Percentiles rank a stretch among this genome's conserved stretches.
Evolutionary conservation across 2,113 vertebrate species (phyloP).

Genomic region (Nothocercus julius): DNA sequence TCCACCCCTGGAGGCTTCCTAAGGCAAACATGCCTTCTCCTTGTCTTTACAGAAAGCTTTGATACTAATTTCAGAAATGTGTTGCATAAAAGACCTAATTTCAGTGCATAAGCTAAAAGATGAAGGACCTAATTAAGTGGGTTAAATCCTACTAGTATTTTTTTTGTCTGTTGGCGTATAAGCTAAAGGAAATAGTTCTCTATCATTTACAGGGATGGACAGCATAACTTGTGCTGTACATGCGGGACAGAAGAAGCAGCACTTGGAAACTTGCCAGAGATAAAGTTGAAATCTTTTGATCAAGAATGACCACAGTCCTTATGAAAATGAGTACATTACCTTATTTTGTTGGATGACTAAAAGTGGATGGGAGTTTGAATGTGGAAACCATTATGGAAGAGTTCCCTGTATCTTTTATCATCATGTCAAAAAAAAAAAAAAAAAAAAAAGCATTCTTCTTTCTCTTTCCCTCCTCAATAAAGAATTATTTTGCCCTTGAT

Average conservation of each 20-base stretch:
- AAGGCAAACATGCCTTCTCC: rapidly evolving
- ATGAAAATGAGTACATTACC: neutral
- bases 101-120: neutral
- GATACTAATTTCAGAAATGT: neutral
- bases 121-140: neutral
- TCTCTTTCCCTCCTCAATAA: neutral
- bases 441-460: neutral
- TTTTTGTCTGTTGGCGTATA: neutral
- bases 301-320: neutral
- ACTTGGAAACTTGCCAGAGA: neutral
- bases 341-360: neutral
- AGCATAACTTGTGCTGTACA: neutral
- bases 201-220: too few species aligned
- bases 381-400: neutral
- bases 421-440: neutral
- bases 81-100: neutral
- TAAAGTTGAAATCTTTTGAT: neutral
- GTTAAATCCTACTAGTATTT: neutral
- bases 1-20: neutral
- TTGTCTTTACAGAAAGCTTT: neutral
- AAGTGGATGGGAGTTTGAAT: neutral
- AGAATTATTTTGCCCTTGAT: neutral
- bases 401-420: neutral
- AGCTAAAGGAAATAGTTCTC: neutral
- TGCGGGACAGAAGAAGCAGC: neutral